Conservation (phyloP, 2,113 vertebrate species). For the Ondatra zibethicus region DNA sequence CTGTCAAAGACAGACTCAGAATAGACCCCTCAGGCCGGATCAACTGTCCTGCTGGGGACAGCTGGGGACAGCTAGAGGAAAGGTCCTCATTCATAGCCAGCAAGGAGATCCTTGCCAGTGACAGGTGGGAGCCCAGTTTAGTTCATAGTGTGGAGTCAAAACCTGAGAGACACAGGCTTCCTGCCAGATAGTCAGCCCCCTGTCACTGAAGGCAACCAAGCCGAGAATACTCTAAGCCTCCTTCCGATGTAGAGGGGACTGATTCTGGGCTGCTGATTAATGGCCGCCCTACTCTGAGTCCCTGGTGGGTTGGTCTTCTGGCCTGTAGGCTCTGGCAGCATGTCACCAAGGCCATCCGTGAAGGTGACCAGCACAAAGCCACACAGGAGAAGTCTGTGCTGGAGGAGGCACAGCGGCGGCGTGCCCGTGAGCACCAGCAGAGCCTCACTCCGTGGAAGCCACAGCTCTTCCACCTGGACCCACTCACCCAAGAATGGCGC, state of each 20-base stretch:
- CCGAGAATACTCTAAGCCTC: neutral
- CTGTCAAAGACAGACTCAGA: neutral
- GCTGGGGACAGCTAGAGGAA: neutral
- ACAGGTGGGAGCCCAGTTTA: neutral
- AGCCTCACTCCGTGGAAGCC: slow-evolving; percentile 86
- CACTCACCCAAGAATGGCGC: slow-evolving; percentile 89
- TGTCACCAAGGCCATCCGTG: slow-evolving; percentile 93
- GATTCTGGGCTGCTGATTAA: neutral
- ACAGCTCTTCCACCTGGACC: slow-evolving; percentile 90
- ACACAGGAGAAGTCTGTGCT: slow-evolving; percentile 95
- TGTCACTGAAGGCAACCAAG: neutral
- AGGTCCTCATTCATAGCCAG: rapidly evolving
- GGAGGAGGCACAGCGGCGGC: slow-evolving; percentile 94
- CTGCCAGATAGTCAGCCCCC: neutral
- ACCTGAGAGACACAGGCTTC: neutral
- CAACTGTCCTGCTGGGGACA: neutral
- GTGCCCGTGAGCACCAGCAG: slow-evolving; percentile 89
- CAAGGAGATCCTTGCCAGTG: neutral
- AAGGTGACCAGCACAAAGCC: slow-evolving; percentile 93
- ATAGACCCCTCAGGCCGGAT: neutral
- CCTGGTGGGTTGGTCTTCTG: slow-evolving; percentile 8
- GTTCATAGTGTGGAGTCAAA: neutral
- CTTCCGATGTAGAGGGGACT: too few species aligned
- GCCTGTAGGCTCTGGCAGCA: slow-evolving; percentile 93
- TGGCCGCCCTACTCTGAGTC: slow-evolving; percentile 49